Conservation (phyloP, 1,140 invertebrate species). For the Chlorops oryzae region DNA sequence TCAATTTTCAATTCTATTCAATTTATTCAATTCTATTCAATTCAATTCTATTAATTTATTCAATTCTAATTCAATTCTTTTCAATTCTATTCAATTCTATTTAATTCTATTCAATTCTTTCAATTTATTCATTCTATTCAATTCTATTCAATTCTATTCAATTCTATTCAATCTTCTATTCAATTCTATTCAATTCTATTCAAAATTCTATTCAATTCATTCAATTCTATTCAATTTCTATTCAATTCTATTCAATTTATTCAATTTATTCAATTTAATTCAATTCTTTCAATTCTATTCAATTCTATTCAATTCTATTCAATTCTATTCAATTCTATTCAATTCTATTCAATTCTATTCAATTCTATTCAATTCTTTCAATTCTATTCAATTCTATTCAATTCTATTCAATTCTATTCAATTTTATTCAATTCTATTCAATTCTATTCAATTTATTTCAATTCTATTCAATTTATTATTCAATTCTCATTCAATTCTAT, state of each 20-base stretch:
- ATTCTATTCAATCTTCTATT: background rate
- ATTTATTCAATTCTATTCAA: background rate
- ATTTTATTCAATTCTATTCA: background rate
- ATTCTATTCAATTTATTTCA: background rate
- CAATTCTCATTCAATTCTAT: background rate
- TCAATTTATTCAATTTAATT: background rate
- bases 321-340: background rate
- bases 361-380: no score
- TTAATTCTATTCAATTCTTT: no score
- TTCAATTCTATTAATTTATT: no score
- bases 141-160: background rate
- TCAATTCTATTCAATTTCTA: background rate
- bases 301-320: background rate
- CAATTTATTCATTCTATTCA: no score
- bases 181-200: background rate
- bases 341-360: background rate
- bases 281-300: no score
- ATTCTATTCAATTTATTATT: background rate
- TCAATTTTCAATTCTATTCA: background rate
- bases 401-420: background rate
- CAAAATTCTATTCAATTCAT: background rate
- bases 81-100: background rate
- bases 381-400: background rate
- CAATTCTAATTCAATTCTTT: background rate
- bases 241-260: background rate